Base-by-base conservation (phyloP, 1,140 invertebrate species). In the Trichoplusia ni region DNA sequence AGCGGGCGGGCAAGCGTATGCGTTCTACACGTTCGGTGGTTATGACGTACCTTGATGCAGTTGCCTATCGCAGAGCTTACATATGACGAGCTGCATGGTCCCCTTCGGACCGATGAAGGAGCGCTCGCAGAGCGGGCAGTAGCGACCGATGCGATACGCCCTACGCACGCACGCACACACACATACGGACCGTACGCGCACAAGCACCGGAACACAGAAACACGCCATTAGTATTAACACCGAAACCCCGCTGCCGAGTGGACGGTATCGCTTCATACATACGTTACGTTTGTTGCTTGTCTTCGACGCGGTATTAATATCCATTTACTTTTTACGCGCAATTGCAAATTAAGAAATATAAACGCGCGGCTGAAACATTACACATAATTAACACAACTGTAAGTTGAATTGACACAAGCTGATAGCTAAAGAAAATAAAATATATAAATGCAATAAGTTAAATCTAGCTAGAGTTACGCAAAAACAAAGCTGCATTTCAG, bases 131-230 rank as follows among this genome's bases (percentile, higher is more conserved):
- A 90, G 81, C 72, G 90, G 89, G 82, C 90, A 91, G 90, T 90
- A 91, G 82, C 90, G 90, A 81, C 90, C 90, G 79, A 91, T 90
- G 82, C 90, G 86, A 84, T 91, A 91, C 82, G 90, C 90, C 82
- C 90, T 91, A 89, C 66, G 42, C 76, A 81, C 70, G 46, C 21
- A 66, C 83, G 76, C 81, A 88, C 83, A 86, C 86, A 84, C 78
- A 83, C 80, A 83, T 75, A 82, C 78, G 76, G 71, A 81, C 79
- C 77, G 81, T 71, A 81, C 81, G 79, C 84, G 81, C 83, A 81
- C 80, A 87, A 84, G 69, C 82, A 86, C 87, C 87, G 87, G 85
- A 90, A 90, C 86, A 87, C 81, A 90, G 82, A 90, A 90, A 90
- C 82, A 89, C 86, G 84, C 79, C 81, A 90, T 89, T 89, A 89